Percentiles rank a stretch among this genome's conserved stretches.
phyloP scores from a whole-genome alignment of 1,140 invertebrate genomes.

The Lepidurus packardi region DNA sequence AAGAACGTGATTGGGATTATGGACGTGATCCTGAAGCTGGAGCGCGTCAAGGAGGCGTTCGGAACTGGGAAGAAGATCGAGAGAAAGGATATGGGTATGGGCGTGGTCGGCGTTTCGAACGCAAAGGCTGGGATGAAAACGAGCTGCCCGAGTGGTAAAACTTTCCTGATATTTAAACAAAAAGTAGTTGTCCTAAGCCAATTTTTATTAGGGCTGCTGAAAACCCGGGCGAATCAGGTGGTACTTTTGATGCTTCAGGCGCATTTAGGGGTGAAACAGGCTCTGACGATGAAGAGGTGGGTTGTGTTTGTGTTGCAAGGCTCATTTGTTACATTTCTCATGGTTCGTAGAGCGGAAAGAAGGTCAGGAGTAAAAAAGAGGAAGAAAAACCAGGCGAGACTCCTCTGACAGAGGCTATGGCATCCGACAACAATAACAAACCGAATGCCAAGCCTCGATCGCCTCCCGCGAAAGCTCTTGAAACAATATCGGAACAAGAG shows the following conservation, averaged over 20 bases:
- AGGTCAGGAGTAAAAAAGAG: conserved; percentile 1
- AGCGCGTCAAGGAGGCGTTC: background rate
- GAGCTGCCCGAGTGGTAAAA: conserved; percentile 32
- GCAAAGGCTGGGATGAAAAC: conserved; percentile 42
- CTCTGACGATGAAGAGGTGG: conserved; percentile 33
- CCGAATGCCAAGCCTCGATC: background rate
- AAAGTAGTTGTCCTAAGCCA: background rate
- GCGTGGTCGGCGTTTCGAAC: conserved; percentile 9
- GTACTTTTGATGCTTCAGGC: conserved; percentile 77
- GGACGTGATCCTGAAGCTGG: conserved; percentile 28
- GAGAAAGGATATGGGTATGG: background rate
- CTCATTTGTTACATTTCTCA: background rate
- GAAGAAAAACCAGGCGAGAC: background rate
- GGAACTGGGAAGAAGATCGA: conserved; percentile 19
- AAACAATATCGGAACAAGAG: background rate
- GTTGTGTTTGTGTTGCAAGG: conserved; percentile 2
- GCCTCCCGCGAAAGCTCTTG: background rate
- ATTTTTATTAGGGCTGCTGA: conserved; percentile 56
- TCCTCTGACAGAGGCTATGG: background rate
- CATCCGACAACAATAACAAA: conserved; percentile 8
- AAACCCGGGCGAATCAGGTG: conserved; percentile 66
- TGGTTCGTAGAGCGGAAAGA: background rate
- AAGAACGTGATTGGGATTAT: conserved; percentile 28
- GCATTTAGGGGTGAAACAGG: conserved; percentile 55
- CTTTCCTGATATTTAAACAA: background rate